Conservation (phyloP, 2,888 invertebrate species). For the Hemistola chrysoprasaria region DNA sequence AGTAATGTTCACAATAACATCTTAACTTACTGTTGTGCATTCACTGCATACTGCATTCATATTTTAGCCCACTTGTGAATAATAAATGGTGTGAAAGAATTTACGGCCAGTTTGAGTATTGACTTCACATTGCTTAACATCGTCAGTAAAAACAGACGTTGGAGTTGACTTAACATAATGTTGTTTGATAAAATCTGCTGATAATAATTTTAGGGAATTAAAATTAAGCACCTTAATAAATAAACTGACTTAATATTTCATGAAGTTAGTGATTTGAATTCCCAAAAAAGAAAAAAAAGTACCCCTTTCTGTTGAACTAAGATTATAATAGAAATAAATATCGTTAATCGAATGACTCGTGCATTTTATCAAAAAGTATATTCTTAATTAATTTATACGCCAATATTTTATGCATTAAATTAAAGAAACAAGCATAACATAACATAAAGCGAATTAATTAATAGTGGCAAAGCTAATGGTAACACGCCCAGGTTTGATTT, state of each 20-base stretch:
- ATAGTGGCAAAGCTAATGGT: conserved; percentile 15
- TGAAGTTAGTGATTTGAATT: too few species aligned
- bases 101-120: conserved; percentile 10
- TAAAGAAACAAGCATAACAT: conserved; percentile 17
- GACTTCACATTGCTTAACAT: too few species aligned
- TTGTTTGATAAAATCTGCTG: conserved; percentile 10
- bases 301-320: neutral
- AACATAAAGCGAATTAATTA: conserved; percentile 17
- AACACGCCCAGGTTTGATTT: conserved; percentile 18
- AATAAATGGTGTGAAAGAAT: conserved; percentile 22
- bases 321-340: neutral
- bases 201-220: too few species aligned
- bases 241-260: too few species aligned
- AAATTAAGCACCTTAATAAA: too few species aligned
- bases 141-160: conserved; percentile 13
- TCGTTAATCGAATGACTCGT: conserved; percentile 24
- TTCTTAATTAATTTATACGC: conserved; percentile 26
- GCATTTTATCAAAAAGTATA: conserved; percentile 43
- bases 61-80: conserved; percentile 13
- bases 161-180: too few species aligned
- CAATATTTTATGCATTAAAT: conserved; percentile 20
- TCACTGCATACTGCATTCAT: conserved; percentile 22
- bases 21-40: conserved; percentile 43
- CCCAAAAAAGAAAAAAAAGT: too few species aligned
- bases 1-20: conserved; percentile 52